phyloP scores from a whole-genome alignment of 2,113 vertebrate genomes.

The Leuciscus idus region DNA sequence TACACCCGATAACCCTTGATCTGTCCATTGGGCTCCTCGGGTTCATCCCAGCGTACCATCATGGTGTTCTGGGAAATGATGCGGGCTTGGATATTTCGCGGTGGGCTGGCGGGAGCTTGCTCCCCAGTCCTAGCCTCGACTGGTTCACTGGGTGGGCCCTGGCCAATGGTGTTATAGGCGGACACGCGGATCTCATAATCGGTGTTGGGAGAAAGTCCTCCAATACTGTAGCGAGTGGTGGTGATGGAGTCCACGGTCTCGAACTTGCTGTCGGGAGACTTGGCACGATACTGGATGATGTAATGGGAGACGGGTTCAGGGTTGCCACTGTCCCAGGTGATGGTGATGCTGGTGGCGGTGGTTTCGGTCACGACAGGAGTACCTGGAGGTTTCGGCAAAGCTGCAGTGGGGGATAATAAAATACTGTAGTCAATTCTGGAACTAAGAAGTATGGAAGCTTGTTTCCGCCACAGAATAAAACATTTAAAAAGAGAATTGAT shows the following conservation, averaged over 20 bases:
- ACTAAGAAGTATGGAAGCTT: background rate
- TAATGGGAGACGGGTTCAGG: slow-evolving; percentile 96
- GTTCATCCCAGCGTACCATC: slow-evolving; percentile 98
- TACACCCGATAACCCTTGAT: slow-evolving; percentile 95
- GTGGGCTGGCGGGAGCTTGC: slow-evolving; percentile 93
- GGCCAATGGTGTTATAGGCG: slow-evolving; percentile 94
- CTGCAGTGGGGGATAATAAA: slow-evolving; percentile 68
- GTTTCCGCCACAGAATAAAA: too few species aligned
- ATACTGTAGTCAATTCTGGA: background rate
- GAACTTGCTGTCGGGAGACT: slow-evolving; percentile 91
- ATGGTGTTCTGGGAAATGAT: slow-evolving; percentile 93
- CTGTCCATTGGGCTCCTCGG: slow-evolving; percentile 94
- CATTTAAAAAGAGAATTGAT: too few species aligned
- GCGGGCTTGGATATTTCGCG: slow-evolving; percentile 90
- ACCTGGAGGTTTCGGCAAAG: slow-evolving; percentile 93
- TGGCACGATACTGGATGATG: slow-evolving; percentile 95
- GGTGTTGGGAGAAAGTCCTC: slow-evolving; percentile 95
- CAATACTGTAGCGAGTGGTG: slow-evolving; percentile 97
- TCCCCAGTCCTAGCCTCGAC: slow-evolving; percentile 94
- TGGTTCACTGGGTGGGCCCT: slow-evolving; percentile 85
- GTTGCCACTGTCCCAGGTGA: slow-evolving; percentile 98
- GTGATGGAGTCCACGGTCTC: slow-evolving; percentile 98
- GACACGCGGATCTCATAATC: slow-evolving; percentile 98
- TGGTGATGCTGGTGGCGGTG: slow-evolving; percentile 95
- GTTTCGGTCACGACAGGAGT: slow-evolving; percentile 94